Evolutionary conservation across 2,113 vertebrate species (phyloP).

Genomic region (Tachysurus vachellii): DNA sequence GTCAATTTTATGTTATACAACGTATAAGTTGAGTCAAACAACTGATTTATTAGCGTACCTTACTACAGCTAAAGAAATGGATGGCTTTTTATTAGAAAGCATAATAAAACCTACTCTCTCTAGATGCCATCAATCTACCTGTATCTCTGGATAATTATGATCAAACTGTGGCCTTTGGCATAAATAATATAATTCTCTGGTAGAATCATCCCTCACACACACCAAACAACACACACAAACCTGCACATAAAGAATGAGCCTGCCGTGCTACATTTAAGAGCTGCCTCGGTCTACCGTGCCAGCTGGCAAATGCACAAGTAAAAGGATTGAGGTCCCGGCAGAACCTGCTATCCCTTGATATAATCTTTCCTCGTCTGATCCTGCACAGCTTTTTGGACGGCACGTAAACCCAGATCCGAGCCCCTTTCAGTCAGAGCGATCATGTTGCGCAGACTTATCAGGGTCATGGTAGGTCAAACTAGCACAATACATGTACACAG

Average conservation of each 20-base stretch:
- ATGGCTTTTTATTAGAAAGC: background rate
- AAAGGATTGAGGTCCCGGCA: conserved; percentile 11
- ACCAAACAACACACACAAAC: background rate
- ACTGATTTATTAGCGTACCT: background rate
- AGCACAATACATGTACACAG: conserved; percentile 54
- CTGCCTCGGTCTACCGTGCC: background rate
- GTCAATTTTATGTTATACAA: background rate
- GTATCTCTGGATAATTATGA: background rate
- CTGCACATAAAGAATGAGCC: background rate
- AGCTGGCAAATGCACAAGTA: conserved; percentile 31
- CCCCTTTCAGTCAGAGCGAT: conserved; percentile 24
- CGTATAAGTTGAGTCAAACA: background rate
- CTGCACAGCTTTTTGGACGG: conserved; percentile 1
- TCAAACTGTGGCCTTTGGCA: background rate
- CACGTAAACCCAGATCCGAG: conserved; percentile 13
- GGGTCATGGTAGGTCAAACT: conserved; percentile 23
- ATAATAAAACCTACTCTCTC: background rate
- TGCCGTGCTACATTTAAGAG: background rate
- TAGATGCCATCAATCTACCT: background rate
- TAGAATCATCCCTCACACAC: conserved; percentile 21
- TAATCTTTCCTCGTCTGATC: conserved; percentile 33
- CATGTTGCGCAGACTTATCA: conserved; percentile 40
- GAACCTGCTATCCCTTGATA: conserved; percentile 21
- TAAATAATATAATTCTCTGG: background rate
- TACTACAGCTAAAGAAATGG: background rate